A percentile compares a stretch with the other conserved stretches of the same genome.
Conservation (phyloP, 30 jellyfish, hydroid and myxozoan species). For the Hydra vulgaris region DNA sequence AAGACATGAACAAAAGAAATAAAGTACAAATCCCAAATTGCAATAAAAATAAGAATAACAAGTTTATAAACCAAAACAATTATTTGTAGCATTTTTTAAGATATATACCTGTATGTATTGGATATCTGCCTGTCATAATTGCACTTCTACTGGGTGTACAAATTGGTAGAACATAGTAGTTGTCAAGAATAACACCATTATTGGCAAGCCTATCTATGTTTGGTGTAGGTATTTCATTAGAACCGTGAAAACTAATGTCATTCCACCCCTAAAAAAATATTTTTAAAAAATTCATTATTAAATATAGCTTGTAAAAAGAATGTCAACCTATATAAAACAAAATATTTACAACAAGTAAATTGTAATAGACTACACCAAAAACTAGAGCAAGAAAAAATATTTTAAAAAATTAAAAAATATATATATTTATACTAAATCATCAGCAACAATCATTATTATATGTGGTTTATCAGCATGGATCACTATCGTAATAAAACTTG, state of each 20-base stretch:
- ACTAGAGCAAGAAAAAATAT: too few relatives aligned
- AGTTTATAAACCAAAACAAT: too few relatives aligned
- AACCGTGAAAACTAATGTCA: constrained; percentile 87
- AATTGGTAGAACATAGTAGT: constrained; percentile 72
- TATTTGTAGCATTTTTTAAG: too few relatives aligned
- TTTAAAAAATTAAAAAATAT: not conserved
- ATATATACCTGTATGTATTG: constrained; percentile 86
- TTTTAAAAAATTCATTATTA: too few relatives aligned
- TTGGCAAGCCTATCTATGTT: constrained; percentile 58
- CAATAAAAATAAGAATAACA: too few relatives aligned
- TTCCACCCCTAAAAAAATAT: constrained; percentile 63
- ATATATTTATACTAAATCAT: constrained; percentile 26
- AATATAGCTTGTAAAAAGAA: too few relatives aligned
- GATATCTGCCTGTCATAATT: constrained; percentile 87
- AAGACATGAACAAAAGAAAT: too few relatives aligned
- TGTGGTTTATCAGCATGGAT: constrained; percentile 25
- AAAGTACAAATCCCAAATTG: too few relatives aligned
- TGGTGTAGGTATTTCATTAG: constrained; percentile 80
- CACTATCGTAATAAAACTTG: not conserved
- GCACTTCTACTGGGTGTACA: constrained; percentile 92
- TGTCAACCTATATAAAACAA: not conserved
- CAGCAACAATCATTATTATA: constrained; percentile 66
- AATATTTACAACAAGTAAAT: not conserved
- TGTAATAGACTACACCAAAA: not conserved
- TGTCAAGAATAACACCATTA: constrained; percentile 56